Percentiles rank a stretch among this genome's conserved stretches.
Evolutionary conservation across 2,797 vertebrate species (phyloP).

Genomic region (Trachops cirrhosus): DNA sequence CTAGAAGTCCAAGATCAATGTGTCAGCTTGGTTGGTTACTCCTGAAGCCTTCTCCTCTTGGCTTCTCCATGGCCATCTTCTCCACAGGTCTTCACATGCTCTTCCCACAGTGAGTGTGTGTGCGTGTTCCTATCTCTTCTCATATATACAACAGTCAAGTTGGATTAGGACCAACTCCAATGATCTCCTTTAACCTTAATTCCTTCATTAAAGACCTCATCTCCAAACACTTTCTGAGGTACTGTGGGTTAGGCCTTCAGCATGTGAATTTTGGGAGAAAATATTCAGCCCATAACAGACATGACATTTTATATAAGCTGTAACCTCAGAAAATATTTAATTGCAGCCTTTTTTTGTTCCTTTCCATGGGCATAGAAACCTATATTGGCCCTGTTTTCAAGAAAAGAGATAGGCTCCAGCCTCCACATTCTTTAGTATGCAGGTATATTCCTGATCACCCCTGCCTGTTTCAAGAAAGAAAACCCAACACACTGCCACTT

Average conservation of each 20-base stretch:
- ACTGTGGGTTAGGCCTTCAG: background rate
- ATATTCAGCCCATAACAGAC: background rate
- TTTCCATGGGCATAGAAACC: background rate
- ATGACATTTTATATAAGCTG: background rate
- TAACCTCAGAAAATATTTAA: background rate
- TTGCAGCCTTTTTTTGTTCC: background rate
- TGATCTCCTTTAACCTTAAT: background rate
- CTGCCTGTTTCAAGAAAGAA: background rate
- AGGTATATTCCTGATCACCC: background rate
- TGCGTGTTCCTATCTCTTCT: background rate
- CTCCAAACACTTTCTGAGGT: background rate
- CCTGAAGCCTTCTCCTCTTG: background rate
- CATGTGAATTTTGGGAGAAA: background rate
- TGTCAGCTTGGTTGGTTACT: background rate
- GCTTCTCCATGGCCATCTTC: background rate
- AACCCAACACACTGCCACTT: background rate
- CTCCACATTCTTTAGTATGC: background rate
- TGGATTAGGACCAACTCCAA: background rate
- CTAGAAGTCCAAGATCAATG: background rate
- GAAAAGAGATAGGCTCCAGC: background rate
- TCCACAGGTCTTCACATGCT: background rate
- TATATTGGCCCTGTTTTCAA: background rate
- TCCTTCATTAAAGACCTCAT: background rate
- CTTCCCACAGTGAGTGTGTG: background rate
- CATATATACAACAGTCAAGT: background rate